Base-by-base conservation (phyloP, 2,888 invertebrate genomes). In the Drosophila pegasa region DNA sequence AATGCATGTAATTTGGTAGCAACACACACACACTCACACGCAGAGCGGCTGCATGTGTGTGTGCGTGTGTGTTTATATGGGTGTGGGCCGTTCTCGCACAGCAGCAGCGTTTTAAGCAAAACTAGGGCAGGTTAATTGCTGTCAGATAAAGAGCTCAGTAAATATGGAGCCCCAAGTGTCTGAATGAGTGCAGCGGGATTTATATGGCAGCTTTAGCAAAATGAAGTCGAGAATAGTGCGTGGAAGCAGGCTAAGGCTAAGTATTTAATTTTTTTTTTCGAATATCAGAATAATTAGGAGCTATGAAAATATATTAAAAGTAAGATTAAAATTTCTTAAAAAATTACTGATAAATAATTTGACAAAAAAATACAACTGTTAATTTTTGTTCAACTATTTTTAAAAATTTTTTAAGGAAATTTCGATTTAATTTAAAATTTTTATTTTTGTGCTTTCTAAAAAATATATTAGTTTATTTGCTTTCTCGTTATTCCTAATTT, bases 1-100 rank as follows among this genome's bases (percentile, higher is more conserved):
- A 83, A 66, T 87, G 83, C 78, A 74, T 77, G 55, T 71, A 52
- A 74, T 71, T 66, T 69, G 48, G 40, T 55, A 33, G 51, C 67
- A 22, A 38, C 37, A 16, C 37, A 18, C 37, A 33, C 27, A 29
- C 40, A 38, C 58, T 38, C 20, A 54, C 14, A 45, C 7, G 16
- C 35, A 20, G 10, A n/a, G 14, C 18, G n/a, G 48, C 56, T 33
- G 60, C 43, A 60, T 3, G 33, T 37, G 41, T 25, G 38, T 41
- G 64, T 35, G 27, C 47, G 48, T 37, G 40, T 57, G 38, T 37
- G n/a, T 6, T 31, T 14, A 29, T 20, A 38, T 67, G 54, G 66
- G 71, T 61, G 71, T 63, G 74, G 35, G 56, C 41, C 50, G 58
- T 75, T 71, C 59, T 72, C 60, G 66, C 45, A 38, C 37, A 75